Percentiles rank a stretch among this genome's conserved stretches.
phyloP scores from a whole-genome alignment of 2,797 vertebrate genomes.

The Enteromius radiatus region DNA sequence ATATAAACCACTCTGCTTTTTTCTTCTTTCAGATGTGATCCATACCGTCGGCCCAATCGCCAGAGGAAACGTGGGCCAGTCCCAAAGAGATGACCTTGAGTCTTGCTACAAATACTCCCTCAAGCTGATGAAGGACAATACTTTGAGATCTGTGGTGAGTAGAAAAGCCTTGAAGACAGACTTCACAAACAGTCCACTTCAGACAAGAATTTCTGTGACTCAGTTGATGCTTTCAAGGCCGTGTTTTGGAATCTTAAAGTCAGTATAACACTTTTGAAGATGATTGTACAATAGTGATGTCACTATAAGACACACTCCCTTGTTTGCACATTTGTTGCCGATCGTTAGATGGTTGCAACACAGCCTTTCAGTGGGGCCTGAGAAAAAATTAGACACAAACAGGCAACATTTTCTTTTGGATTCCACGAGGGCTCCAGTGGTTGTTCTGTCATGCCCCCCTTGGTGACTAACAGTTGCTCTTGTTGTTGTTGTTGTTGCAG shows the following conservation, averaged over 20 bases:
- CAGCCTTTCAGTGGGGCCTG: background rate
- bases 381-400: background rate
- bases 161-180: background rate
- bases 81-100: conserved; percentile 88
- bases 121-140: conserved; percentile 88
- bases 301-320: background rate
- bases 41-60: conserved; percentile 96
- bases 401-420: conserved; percentile 1
- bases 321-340: background rate
- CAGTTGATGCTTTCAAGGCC: background rate
- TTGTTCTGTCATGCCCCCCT: background rate
- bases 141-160: conserved; percentile 94
- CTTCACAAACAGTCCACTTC: background rate
- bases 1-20: conserved; percentile 2
- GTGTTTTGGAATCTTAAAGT: conserved; percentile 10
- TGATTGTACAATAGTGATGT: background rate
- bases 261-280: background rate
- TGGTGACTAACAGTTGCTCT: conserved; percentile 4
- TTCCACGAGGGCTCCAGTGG: background rate
- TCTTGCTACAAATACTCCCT: conserved; percentile 94
- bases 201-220: conserved; percentile 6
- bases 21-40: conserved; percentile 88
- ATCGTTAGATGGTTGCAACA: background rate
- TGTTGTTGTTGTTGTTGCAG: conserved; percentile 1
- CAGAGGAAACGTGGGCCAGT: conserved; percentile 86